Evolutionary conservation across 2,113 vertebrate genomes (phyloP), one percentile per base, ranked within the genome.

Genomic region (Pristiophorus japonicus): DNA sequence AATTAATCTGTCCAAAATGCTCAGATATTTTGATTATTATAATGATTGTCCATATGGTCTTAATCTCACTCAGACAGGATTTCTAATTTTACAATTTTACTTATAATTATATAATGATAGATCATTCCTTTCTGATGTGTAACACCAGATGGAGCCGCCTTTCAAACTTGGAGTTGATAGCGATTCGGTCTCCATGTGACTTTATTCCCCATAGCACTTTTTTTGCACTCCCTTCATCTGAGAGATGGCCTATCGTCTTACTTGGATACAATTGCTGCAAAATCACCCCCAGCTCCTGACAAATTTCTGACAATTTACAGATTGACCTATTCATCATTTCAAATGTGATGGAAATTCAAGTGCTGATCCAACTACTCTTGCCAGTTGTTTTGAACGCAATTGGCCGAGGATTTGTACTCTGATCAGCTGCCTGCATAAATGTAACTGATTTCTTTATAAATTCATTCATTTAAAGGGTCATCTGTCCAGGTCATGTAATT

Each of bases 21-120:
- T 30, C 65, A 45, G 66, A 45, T 94, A 94, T 47, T 70, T 94
- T 73, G 42, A 51, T 70, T 47, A 51, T 47, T 47, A 11, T 70
- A 70, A 94, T 70, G 45, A 94, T 94, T 94, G 42, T 10, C 42
- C 66, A 70, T 47, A 94, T 94, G 65, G 93, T 94, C 66, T 30
- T 94, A 16, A 94, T 94, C 66, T 73, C 66, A 47, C 51, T 34
- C 65, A 70, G 38, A 45, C 51, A 59, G 66, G 24, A 94, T 94
- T 70, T 94, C 45, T 94, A 70, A 94, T 94, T 94, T 90, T 94
- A 51, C 4, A 47, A 45, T 94, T 94, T 47, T 94, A 27, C 34
- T 94, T 63, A 63, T 42, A 92, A 92, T 38, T 92, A 63, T 22
- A 92, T 65, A n/a, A 92, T 70, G 93, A 94, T 73, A 94, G 66